These are phyloP conservation scores for Trichacis sp. DNA, from an alignment of 2,888 invertebrate genomes.

Conservation along the genomic window DNA sequence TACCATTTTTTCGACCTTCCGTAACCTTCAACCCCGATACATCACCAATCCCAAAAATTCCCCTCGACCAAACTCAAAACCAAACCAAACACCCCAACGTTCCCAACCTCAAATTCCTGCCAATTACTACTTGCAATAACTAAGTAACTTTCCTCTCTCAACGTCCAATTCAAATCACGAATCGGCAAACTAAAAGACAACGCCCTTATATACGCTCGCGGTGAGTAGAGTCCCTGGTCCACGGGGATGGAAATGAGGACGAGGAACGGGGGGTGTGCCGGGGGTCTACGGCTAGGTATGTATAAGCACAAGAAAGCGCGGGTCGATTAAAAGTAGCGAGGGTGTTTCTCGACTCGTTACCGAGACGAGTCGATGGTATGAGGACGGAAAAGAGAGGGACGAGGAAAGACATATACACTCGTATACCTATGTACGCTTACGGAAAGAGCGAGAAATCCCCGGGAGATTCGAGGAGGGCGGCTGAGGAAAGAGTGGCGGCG, in stretches of 20 bases:
- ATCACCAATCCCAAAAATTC: too few species aligned
- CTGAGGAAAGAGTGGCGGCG: slow-evolving; percentile 43
- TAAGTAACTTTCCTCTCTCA: not conserved
- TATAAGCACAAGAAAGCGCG: slow-evolving; percentile 69
- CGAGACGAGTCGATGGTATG: slow-evolving; percentile 54
- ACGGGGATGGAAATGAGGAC: slow-evolving; percentile 46
- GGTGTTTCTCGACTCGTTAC: slow-evolving; percentile 70
- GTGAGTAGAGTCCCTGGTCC: slow-evolving; percentile 48
- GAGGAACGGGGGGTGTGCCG: slow-evolving; percentile 46
- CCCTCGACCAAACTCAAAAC: too few species aligned
- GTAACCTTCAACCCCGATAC: too few species aligned
- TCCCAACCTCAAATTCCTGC: too few species aligned
- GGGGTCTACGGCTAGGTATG: slow-evolving; percentile 61
- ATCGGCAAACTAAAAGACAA: slow-evolving; percentile 62
- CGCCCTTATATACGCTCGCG: slow-evolving; percentile 61
- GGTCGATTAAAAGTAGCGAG: slow-evolving; percentile 70
- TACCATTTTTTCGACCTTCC: too few species aligned
- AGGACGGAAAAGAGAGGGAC: slow-evolving; percentile 24
- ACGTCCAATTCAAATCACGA: slow-evolving; percentile 31
- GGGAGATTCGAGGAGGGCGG: slow-evolving; percentile 40
- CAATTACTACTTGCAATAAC: too few species aligned
- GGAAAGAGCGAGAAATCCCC: slow-evolving; percentile 49
- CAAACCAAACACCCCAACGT: too few species aligned
- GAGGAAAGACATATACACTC: slow-evolving; percentile 40
- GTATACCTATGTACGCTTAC: slow-evolving; percentile 43